These are phyloP conservation scores for Epiblema foenella DNA, from an alignment of 2,888 invertebrate genomes.

Conservation along the genomic window DNA sequence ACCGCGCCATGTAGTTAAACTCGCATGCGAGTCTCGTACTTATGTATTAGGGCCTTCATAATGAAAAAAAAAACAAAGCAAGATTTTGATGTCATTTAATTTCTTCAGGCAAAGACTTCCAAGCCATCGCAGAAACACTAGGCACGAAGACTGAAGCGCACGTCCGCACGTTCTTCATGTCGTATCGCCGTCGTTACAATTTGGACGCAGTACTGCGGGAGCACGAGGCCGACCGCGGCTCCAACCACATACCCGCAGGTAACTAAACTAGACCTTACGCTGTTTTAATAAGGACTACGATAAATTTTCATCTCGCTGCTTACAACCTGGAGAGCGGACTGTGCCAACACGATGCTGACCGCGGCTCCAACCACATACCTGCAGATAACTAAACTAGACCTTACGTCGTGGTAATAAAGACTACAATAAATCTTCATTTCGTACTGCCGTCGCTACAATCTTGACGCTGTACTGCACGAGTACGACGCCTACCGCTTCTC, in stretches of 20 bases:
- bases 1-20: too few species aligned
- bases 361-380: slow-evolving; percentile 82
- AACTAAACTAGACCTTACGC: background rate
- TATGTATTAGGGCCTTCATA: too few species aligned
- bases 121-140: slow-evolving; percentile 97
- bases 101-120: slow-evolving; percentile 90
- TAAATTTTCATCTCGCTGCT: too few species aligned
- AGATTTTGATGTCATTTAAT: background rate
- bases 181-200: slow-evolving; percentile 95
- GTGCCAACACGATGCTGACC: slow-evolving; percentile 93
- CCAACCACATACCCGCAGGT: slow-evolving; percentile 69
- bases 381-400: background rate
- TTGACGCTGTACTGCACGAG: slow-evolving; percentile 94
- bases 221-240: slow-evolving; percentile 91
- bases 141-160: slow-evolving; percentile 98
- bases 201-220: slow-evolving; percentile 94
- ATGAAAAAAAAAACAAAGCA: too few species aligned
- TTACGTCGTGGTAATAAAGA: background rate
- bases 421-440: background rate
- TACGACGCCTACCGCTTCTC: slow-evolving; percentile 91
- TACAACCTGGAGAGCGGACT: slow-evolving; percentile 95
- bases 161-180: slow-evolving; percentile 95
- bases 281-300: background rate
- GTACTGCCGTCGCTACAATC: slow-evolving; percentile 63
- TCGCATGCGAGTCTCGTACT: too few species aligned